These are phyloP conservation scores for Drosophila mimica DNA, from an alignment of 2,888 invertebrate genomes.

Conservation along the genomic window DNA sequence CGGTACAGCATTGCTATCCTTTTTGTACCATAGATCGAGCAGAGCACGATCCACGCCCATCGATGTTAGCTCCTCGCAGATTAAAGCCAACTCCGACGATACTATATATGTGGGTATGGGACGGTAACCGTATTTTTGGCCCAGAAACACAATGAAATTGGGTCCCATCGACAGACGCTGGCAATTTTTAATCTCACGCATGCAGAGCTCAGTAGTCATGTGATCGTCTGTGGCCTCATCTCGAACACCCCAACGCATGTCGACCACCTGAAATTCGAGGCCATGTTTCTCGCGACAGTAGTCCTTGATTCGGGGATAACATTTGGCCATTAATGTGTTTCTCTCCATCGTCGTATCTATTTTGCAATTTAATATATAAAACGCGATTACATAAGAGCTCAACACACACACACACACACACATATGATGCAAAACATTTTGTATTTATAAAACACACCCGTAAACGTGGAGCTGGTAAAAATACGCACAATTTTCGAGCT, in stretches of 20 bases:
- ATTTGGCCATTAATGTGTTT: conserved; percentile 98
- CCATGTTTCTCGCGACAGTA: conserved; percentile 99
- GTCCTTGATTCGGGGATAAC: conserved; percentile 98
- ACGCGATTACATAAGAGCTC: conserved; percentile 54
- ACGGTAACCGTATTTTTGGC: conserved; percentile 99
- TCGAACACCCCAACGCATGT: conserved; percentile 99
- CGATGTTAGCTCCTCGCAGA: conserved; percentile 93
- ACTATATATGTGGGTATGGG: conserved; percentile 98
- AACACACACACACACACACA: conserved; percentile 17
- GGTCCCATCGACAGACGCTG: conserved; percentile 98
- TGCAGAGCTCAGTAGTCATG: conserved; percentile 99
- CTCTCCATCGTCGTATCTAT: conserved; percentile 98
- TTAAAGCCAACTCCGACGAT: conserved; percentile 94
- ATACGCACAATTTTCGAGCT: conserved; percentile 99
- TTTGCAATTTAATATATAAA: conserved; percentile 1
- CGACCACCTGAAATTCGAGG: conserved; percentile 99
- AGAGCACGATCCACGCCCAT: conserved; percentile 93
- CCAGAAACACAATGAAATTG: conserved; percentile 98
- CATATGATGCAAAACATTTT: conserved; percentile 5
- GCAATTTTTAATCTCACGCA: conserved; percentile 99
- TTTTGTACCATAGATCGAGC: conserved; percentile 97
- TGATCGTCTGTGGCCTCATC: conserved; percentile 99
- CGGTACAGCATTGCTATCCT: conserved; percentile 98
- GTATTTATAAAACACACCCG: conserved; percentile 88
- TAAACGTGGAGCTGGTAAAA: conserved; percentile 99